A percentile compares a stretch with the other conserved stretches of the same genome.
Evolutionary conservation across 2,797 vertebrate genomes (phyloP).

Genomic region (Dendrocincla fuliginosa): DNA sequence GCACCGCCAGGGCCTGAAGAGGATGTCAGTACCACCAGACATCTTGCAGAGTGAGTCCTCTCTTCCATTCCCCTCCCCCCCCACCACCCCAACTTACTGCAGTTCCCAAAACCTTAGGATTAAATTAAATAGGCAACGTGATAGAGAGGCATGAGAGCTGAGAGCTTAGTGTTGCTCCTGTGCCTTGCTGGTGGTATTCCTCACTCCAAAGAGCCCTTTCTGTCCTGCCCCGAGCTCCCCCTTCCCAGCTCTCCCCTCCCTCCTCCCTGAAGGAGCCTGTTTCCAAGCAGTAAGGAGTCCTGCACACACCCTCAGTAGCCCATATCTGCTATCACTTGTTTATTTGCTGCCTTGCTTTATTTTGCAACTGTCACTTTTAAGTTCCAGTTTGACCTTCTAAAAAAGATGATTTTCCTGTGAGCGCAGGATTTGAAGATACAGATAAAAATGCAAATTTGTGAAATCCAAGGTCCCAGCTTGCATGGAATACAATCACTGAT

Average conservation of each 20-base stretch:
- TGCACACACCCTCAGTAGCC: not conserved
- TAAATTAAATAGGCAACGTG: not conserved
- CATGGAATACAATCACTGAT: not conserved
- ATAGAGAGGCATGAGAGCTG: not conserved
- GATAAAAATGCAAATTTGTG: not conserved
- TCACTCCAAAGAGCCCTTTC: not conserved
- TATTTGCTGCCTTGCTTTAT: not conserved
- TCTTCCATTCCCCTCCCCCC: not conserved
- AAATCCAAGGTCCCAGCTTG: not conserved
- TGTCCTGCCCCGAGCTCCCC: not conserved
- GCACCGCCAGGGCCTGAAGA: conserved; percentile 76
- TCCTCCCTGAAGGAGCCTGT: not conserved
- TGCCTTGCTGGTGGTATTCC: not conserved
- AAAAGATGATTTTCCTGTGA: not conserved
- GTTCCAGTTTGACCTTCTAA: not conserved
- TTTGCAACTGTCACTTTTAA: not conserved
- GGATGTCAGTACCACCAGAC: conserved; percentile 67
- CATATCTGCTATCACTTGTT: not conserved
- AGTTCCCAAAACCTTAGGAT: not conserved
- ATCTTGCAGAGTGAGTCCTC: conserved; percentile 56
- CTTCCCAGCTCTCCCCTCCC: not conserved
- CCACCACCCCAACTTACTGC: not conserved
- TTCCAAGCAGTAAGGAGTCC: not conserved
- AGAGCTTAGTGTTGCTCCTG: not conserved
- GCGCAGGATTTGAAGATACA: not conserved